Conservation (phyloP, 2,888 invertebrate species). For the Noctua janthina region DNA sequence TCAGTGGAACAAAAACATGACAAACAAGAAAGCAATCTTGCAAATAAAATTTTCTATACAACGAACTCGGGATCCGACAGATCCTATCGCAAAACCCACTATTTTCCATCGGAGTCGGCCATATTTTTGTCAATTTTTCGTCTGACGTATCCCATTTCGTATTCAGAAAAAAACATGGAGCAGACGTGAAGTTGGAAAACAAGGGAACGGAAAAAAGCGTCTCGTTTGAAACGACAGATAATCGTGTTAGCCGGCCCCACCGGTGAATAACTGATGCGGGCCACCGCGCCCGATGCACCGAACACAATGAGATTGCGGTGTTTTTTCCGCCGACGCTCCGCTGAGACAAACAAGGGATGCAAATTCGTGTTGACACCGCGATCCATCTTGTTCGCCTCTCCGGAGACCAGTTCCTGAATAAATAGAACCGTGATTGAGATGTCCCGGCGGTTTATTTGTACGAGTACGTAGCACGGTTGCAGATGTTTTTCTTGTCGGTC, state of each 20-base stretch:
- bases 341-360: constrained; percentile 90
- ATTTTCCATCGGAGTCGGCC: constrained; percentile 86
- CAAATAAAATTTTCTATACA: constrained; percentile 81
- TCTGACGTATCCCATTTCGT: constrained; percentile 90
- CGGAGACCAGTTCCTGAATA: constrained; percentile 86
- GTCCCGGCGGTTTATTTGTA: constrained; percentile 82
- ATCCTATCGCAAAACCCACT: constrained; percentile 88
- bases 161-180: constrained; percentile 89
- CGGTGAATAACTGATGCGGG: constrained; percentile 88
- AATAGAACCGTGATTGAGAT: constrained; percentile 88
- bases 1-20: constrained; percentile 69
- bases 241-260: constrained; percentile 89
- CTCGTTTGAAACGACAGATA: constrained; percentile 89
- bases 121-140: constrained; percentile 90
- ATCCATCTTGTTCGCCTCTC: constrained; percentile 90
- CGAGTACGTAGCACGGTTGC: constrained; percentile 78
- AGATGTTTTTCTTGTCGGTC: constrained; percentile 78
- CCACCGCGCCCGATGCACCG: constrained; percentile 83
- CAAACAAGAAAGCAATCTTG: constrained; percentile 85
- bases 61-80: constrained; percentile 79
- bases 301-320: constrained; percentile 89
- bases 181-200: constrained; percentile 89
- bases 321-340: constrained; percentile 86
- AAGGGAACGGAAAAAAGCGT: constrained; percentile 89
- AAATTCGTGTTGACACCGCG: constrained; percentile 90